Evolutionary conservation across 2,888 invertebrate species (phyloP).

Genomic region (Pseudococcus jackbeardsleyi): DNA sequence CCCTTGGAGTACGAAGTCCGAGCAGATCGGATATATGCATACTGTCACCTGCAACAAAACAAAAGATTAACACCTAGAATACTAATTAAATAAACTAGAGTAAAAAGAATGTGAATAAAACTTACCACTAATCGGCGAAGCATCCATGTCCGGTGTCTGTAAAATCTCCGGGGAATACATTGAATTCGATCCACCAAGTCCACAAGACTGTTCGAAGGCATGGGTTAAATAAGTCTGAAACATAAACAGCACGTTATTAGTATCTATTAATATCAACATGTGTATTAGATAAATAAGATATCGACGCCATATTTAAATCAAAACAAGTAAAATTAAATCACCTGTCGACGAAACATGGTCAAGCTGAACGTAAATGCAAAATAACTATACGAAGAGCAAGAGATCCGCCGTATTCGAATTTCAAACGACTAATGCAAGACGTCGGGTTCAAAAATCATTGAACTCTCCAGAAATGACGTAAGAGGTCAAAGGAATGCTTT

Average conservation of each 20-base stretch:
- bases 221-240: constrained; percentile 54
- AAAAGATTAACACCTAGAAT: background rate
- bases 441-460: constrained; percentile 27
- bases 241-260: background rate
- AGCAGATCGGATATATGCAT: constrained; percentile 51
- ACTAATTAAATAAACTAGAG: background rate
- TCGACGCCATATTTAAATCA: background rate
- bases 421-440: constrained; percentile 21
- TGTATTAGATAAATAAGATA: background rate
- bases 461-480: constrained; percentile 43
- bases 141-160: constrained; percentile 42
- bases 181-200: constrained; percentile 27
- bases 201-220: constrained; percentile 54
- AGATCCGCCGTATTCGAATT: constrained; percentile 19
- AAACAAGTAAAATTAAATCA: background rate
- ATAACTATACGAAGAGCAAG: background rate
- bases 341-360: constrained; percentile 29
- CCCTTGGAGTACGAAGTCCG: constrained; percentile 30
- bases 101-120: background rate
- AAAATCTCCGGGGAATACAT: background rate
- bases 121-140: constrained; percentile 25
- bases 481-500: constrained; percentile 51
- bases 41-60: background rate
- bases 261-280: background rate
- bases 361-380: background rate